These are phyloP conservation scores for Calidris pygmaea DNA, from an alignment of 2,113 vertebrate genomes.

Conservation along the genomic window DNA sequence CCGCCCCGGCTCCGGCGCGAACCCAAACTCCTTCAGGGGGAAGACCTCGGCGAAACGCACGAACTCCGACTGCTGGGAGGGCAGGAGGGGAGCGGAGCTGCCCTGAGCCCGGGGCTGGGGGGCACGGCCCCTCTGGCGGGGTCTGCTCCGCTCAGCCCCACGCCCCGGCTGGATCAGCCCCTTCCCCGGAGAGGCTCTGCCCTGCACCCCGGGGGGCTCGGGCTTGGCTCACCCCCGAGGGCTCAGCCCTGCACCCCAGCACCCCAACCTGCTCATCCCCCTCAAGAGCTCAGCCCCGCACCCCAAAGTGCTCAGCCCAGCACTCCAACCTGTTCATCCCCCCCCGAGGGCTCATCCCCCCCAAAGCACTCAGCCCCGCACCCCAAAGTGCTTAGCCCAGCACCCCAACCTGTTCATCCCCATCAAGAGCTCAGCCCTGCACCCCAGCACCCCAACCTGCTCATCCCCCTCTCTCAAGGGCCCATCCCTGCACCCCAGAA, in stretches of 20 bases:
- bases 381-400: too few species aligned
- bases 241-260: not conserved
- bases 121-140: not conserved
- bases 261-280: not conserved
- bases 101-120: not conserved
- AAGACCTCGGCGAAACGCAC: conserved; percentile 76
- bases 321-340: not conserved
- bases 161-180: not conserved
- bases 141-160: not conserved
- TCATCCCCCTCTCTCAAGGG: too few species aligned
- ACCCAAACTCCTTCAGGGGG: conserved; percentile 71
- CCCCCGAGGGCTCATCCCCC: not conserved
- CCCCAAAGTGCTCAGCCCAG: not conserved
- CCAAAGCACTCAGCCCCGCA: not conserved
- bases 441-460: not conserved
- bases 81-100: not conserved
- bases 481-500: not conserved
- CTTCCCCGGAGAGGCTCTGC: not conserved
- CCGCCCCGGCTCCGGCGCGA: conserved; percentile 58
- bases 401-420: too few species aligned
- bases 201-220: not conserved
- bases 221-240: not conserved
- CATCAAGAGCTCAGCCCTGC: not conserved
- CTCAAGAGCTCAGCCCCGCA: not conserved
- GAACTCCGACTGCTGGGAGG: conserved; percentile 69